Conservation (phyloP, 2,113 vertebrate species). For the Pachycephala philippinensis region DNA sequence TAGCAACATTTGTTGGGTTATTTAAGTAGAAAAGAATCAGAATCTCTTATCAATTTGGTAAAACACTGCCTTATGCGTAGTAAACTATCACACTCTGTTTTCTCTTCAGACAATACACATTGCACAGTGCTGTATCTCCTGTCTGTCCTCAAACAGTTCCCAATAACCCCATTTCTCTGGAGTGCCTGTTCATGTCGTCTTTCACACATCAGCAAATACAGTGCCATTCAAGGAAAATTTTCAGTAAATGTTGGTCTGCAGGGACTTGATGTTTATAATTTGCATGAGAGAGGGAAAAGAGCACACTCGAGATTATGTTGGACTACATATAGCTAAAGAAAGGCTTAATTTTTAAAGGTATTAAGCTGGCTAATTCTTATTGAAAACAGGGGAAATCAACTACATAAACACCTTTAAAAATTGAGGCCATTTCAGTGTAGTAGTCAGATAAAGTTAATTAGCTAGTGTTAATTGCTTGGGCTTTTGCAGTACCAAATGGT, state of each 20-base stretch:
- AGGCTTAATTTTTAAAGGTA: not conserved
- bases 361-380: not conserved
- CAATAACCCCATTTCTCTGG: not conserved
- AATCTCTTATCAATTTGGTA: not conserved
- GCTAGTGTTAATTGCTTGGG: not conserved
- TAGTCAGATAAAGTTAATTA: not conserved
- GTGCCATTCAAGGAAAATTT: not conserved
- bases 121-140: not conserved
- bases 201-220: not conserved
- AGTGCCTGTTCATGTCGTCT: not conserved
- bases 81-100: not conserved
- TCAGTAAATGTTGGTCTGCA: not conserved
- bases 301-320: not conserved
- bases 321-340: not conserved
- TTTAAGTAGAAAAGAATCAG: not conserved
- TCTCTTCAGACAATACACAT: not conserved
- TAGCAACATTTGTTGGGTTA: not conserved
- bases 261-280: not conserved
- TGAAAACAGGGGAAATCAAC: not conserved
- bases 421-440: not conserved
- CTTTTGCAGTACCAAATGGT: not conserved
- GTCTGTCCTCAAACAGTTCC: not conserved
- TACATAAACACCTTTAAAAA: not conserved
- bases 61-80: not conserved
- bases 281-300: not conserved